Evolutionary conservation across 2,113 vertebrate genomes (phyloP).

Genomic region (Crypturellus undulatus): DNA sequence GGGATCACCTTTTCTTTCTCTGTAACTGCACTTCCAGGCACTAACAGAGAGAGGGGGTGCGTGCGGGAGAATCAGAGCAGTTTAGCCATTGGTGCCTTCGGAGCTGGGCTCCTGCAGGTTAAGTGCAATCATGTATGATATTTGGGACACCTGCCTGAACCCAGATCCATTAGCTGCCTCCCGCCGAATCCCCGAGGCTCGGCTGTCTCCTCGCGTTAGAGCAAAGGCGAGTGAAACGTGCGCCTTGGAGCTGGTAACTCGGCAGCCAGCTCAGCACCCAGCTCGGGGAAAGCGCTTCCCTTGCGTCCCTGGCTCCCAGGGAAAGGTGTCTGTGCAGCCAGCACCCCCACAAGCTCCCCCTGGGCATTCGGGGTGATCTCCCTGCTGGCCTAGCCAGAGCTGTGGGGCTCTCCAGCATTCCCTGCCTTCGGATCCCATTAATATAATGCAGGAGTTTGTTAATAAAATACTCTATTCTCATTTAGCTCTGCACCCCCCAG

Average conservation of each 20-base stretch:
- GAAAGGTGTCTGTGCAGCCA: neutral
- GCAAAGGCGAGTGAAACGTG: slow-evolving; percentile 14
- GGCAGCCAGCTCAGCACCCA: neutral
- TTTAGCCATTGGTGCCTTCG: neutral
- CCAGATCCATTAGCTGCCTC: slow-evolving; percentile 72
- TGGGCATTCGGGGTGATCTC: neutral
- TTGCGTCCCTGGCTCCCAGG: neutral
- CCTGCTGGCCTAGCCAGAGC: neutral
- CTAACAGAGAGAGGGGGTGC: neutral
- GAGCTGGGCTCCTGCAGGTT: slow-evolving; percentile 26
- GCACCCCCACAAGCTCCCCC: neutral
- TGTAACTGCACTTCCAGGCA: neutral
- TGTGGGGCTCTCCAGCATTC: neutral
- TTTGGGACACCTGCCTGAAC: slow-evolving; percentile 59
- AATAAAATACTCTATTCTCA: neutral
- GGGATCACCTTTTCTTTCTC: neutral
- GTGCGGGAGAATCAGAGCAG: neutral
- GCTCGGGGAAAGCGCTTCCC: neutral
- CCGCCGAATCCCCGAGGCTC: slow-evolving; percentile 41
- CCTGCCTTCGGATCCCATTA: neutral
- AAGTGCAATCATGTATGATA: slow-evolving; percentile 50
- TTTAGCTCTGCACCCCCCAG: neutral
- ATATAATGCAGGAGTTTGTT: neutral
- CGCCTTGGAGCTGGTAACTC: slow-evolving; percentile 15
- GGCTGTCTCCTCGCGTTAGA: slow-evolving; percentile 73